phyloP scores from a whole-genome alignment of 2,113 vertebrate species.

The Sialia sialis region DNA sequence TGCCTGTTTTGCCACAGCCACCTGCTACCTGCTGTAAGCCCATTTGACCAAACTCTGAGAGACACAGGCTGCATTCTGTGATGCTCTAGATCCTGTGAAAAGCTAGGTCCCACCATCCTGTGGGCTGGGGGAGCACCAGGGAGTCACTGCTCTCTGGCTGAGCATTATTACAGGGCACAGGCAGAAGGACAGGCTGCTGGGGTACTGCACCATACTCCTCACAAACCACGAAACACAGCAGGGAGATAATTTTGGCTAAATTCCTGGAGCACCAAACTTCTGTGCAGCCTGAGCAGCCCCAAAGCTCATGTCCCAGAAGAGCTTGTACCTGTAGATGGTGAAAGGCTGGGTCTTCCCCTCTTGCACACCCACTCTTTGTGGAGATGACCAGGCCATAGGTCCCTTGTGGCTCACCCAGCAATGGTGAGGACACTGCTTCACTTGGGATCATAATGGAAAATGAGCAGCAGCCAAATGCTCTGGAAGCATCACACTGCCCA shows the following conservation, averaged over 20 bases:
- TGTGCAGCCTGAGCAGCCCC: background rate
- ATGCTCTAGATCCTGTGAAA: background rate
- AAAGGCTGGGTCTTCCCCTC: background rate
- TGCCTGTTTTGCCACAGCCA: background rate
- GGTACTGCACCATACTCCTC: background rate
- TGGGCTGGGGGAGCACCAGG: background rate
- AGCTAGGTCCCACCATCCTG: background rate
- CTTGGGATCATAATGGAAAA: background rate
- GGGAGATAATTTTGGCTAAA: background rate
- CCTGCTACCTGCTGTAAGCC: background rate
- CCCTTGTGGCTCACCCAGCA: background rate
- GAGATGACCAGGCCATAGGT: background rate
- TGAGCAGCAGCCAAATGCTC: background rate
- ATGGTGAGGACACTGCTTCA: background rate
- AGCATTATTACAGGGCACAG: background rate
- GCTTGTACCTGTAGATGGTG: fast-evolving
- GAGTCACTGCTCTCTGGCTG: background rate
- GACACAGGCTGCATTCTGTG: background rate
- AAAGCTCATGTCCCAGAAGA: background rate
- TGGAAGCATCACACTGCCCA: background rate
- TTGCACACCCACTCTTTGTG: background rate
- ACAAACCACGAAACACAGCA: background rate
- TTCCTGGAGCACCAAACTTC: background rate
- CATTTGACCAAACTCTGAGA: background rate
- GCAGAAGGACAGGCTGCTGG: background rate